phyloP scores from a whole-genome alignment of 2,113 vertebrate species.

The Leucoraja erinaceus region DNA sequence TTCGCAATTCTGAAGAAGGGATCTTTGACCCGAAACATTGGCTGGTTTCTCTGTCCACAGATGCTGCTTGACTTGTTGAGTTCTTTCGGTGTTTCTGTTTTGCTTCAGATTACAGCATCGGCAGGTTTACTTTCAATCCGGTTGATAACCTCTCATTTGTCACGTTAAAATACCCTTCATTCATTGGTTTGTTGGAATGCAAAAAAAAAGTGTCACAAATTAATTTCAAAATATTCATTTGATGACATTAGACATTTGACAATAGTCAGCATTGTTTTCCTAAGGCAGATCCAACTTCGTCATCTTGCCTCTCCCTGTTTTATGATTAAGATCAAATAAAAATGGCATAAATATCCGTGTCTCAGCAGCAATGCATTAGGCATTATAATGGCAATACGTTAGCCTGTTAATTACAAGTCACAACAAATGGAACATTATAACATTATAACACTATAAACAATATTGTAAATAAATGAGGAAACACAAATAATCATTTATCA shows the following conservation, averaged over 20 bases:
- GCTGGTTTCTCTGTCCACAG: no score
- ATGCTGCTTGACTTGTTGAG: no score
- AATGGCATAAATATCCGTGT: not conserved
- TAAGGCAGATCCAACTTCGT: not conserved
- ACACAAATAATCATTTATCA: not conserved
- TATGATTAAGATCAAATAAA: not conserved
- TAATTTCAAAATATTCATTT: not conserved
- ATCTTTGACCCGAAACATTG: no score
- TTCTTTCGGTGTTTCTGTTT: not conserved
- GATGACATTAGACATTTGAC: no score
- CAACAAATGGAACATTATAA: not conserved
- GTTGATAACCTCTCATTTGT: no score
- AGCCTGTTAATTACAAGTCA: not conserved
- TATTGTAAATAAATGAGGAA: not conserved
- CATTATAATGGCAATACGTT: not conserved
- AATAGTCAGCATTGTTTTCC: not conserved
- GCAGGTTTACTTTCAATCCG: no score
- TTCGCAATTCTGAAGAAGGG: no score
- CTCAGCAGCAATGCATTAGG: not conserved
- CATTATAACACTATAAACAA: no score
- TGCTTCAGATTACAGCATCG: no score
- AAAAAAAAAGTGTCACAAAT: not conserved
- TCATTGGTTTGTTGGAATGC: not conserved
- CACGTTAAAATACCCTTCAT: not conserved
- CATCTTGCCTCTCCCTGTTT: not conserved